Conservation (phyloP, 2,797 vertebrate genomes). For the Chrysocyon brachyurus region DNA sequence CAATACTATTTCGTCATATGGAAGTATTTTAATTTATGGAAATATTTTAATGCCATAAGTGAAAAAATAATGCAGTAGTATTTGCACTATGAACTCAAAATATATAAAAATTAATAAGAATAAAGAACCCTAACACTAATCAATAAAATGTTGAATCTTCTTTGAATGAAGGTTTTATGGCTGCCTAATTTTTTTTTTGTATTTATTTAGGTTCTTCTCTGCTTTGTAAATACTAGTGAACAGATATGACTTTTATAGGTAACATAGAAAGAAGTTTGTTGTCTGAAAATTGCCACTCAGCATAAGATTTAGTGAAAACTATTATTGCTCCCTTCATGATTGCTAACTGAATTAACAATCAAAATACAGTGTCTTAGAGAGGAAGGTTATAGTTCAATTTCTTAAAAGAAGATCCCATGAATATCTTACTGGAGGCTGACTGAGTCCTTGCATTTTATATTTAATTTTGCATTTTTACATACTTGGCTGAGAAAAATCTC, state of each 20-base stretch:
- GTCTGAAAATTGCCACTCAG: background rate
- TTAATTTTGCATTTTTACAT: background rate
- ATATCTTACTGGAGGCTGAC: background rate
- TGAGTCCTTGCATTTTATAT: background rate
- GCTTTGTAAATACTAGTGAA: background rate
- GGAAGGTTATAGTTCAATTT: background rate
- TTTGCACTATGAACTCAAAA: background rate
- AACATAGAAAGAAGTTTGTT: background rate
- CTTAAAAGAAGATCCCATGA: background rate
- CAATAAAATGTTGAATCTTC: background rate
- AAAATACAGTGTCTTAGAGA: constrained; percentile 4
- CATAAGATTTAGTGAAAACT: background rate
- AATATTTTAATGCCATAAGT: background rate
- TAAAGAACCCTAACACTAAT: background rate
- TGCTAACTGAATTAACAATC: background rate
- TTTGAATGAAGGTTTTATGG: background rate
- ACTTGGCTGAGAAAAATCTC: background rate
- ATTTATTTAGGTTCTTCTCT: background rate
- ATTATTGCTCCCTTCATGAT: background rate
- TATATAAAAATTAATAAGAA: background rate
- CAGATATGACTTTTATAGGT: background rate
- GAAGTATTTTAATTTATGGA: background rate
- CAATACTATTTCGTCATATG: background rate
- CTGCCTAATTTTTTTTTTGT: background rate
- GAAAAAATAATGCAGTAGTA: background rate